Percentiles rank a stretch among this genome's conserved stretches.
phyloP scores from a whole-genome alignment of 2,888 invertebrate species.

The Argyresthia goedartella region DNA sequence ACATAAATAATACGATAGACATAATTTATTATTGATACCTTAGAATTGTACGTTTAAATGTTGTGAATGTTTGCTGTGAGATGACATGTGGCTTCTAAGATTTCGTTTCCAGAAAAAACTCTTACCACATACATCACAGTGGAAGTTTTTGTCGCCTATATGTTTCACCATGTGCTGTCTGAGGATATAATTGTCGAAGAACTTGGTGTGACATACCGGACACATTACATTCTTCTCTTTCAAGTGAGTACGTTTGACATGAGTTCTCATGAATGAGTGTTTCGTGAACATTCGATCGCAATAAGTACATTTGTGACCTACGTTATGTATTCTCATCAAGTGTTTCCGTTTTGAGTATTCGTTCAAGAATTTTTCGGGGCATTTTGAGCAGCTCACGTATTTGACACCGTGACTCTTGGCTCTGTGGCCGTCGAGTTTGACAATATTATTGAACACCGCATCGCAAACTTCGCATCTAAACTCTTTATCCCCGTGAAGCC shows the following conservation, averaged over 20 bases:
- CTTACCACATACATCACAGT: slow-evolving; percentile 66
- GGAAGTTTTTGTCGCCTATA: slow-evolving; percentile 49
- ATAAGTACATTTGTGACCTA: slow-evolving; percentile 26
- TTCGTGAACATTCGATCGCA: slow-evolving; percentile 30
- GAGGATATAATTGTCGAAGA: slow-evolving; percentile 28
- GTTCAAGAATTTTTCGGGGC: slow-evolving; percentile 24
- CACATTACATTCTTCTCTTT: slow-evolving; percentile 33
- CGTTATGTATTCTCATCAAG: slow-evolving; percentile 22
- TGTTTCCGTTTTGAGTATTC: slow-evolving; percentile 25
- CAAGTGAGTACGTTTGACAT: slow-evolving; percentile 29
- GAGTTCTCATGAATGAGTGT: slow-evolving; percentile 28
- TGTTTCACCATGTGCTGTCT: slow-evolving; percentile 54
- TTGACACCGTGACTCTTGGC: slow-evolving; percentile 25
- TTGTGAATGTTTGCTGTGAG: slow-evolving; percentile 10
- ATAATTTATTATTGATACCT: not conserved
- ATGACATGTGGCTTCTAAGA: slow-evolving; percentile 55
- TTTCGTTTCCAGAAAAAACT: slow-evolving; percentile 68
- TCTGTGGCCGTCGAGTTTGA: slow-evolving; percentile 20
- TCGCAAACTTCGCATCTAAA: slow-evolving; percentile 24
- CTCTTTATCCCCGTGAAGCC: slow-evolving; percentile 16
- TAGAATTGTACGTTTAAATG: slow-evolving; percentile 3
- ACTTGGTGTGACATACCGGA: slow-evolving; percentile 28
- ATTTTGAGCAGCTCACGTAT: slow-evolving; percentile 23
- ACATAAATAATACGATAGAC: not conserved
- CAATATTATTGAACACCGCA: slow-evolving; percentile 19